Evolutionary conservation across 2,113 vertebrate genomes (phyloP).

Genomic region (Elgaria multicarinata): DNA sequence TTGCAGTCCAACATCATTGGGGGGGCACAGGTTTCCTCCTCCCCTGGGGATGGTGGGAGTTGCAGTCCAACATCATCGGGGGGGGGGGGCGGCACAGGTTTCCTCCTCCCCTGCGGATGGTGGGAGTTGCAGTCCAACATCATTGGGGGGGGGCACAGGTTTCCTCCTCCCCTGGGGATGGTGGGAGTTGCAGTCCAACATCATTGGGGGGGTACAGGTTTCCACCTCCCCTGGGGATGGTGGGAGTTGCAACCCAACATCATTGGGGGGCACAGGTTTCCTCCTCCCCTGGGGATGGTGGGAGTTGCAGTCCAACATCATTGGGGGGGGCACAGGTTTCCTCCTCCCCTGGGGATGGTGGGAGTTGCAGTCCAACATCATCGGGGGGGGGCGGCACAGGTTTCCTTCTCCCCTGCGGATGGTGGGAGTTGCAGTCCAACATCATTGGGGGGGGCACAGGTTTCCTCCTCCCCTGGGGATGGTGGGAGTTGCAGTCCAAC

Average conservation of each 20-base stretch:
- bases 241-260: background rate
- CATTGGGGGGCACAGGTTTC: background rate
- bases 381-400: background rate
- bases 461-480: background rate
- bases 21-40: background rate
- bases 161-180: no score
- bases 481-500: background rate
- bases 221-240: no score
- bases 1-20: background rate
- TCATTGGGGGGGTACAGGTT: background rate
- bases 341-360: no score
- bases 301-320: background rate
- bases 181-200: background rate
- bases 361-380: background rate
- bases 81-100: no score
- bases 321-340: background rate
- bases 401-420: no score
- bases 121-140: background rate
- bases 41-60: background rate
- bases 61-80: background rate
- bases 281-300: no score
- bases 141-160: background rate
- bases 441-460: background rate
- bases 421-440: background rate
- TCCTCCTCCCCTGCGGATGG: rapidly evolving